Conservation (phyloP, 2,888 invertebrate genomes). For the Sisyra terminalis region DNA sequence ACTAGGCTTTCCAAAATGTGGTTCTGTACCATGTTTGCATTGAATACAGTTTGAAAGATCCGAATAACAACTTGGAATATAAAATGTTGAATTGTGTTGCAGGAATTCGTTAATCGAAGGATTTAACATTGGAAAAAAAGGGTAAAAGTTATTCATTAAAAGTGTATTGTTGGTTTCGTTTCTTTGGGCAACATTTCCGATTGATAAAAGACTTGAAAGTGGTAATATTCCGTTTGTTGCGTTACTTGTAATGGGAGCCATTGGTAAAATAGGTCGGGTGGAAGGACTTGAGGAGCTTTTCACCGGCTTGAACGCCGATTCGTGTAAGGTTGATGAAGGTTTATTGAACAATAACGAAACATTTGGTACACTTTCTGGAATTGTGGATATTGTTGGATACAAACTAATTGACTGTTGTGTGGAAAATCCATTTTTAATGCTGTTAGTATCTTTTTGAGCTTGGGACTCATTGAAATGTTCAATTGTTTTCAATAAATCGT, state of each 20-base stretch:
- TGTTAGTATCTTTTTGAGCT: neutral
- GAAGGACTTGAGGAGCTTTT: slow-evolving; percentile 15
- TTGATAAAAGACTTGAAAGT: slow-evolving; percentile 3
- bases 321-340: slow-evolving; percentile 14
- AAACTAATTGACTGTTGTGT: neutral
- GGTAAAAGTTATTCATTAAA: slow-evolving; percentile 27
- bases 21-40: slow-evolving; percentile 3
- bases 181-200: neutral
- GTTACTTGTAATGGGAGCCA: slow-evolving; percentile 22
- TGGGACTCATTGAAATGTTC: slow-evolving; percentile 54
- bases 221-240: slow-evolving; percentile 15
- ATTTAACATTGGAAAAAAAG: slow-evolving; percentile 26
- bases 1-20: neutral
- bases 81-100: neutral
- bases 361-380: neutral
- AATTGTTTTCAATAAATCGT: slow-evolving; percentile 78
- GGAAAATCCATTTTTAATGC: neutral
- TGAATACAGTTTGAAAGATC: slow-evolving; percentile 5
- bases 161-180: slow-evolving; percentile 9
- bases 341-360: neutral
- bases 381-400: neutral
- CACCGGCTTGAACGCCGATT: slow-evolving; percentile 26
- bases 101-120: slow-evolving; percentile 12
- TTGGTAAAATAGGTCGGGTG: slow-evolving; percentile 18
- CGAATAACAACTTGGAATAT: neutral